phyloP scores from a whole-genome alignment of 2,113 vertebrate species.

The Calidris pugnax region DNA sequence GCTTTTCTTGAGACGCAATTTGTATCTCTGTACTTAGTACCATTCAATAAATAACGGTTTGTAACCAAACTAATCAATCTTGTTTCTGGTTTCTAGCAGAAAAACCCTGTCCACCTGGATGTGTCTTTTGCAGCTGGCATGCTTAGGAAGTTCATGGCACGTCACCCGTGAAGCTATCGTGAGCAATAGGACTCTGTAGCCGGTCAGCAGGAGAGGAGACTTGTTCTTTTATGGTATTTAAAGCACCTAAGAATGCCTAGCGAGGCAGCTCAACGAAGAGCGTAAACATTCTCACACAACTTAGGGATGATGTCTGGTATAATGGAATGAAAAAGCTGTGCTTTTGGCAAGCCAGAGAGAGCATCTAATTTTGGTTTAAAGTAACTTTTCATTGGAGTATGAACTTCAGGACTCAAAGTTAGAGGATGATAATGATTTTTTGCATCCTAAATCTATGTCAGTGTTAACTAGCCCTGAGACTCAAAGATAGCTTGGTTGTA shows the following conservation, averaged over 20 bases:
- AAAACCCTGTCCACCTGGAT: not conserved
- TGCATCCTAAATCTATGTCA: not conserved
- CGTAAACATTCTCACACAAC: not conserved
- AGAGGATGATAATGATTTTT: rapidly evolving
- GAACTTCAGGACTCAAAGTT: not conserved
- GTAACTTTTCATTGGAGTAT: not conserved
- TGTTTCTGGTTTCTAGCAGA: constrained; percentile 48
- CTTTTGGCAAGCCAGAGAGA: not conserved
- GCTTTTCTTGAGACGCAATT: not conserved
- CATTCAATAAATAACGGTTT: constrained; percentile 42
- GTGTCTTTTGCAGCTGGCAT: not conserved
- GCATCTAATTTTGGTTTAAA: not conserved
- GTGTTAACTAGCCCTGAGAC: not conserved
- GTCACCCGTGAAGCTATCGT: not conserved
- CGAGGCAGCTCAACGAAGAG: not conserved
- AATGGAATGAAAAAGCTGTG: not conserved
- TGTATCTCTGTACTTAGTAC: not conserved
- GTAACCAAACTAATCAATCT: constrained; percentile 13
- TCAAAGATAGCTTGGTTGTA: not conserved
- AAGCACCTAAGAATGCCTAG: not conserved
- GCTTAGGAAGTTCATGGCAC: not conserved
- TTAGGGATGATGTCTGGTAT: not conserved
- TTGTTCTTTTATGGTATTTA: constrained; percentile 55
- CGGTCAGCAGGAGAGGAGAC: not conserved
- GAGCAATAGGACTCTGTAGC: not conserved